Evolutionary conservation across 35 echinoderm and acorn worm genomes (phyloP), one percentile per base, ranked within the genome.

Genomic region (Acanthaster planci): DNA sequence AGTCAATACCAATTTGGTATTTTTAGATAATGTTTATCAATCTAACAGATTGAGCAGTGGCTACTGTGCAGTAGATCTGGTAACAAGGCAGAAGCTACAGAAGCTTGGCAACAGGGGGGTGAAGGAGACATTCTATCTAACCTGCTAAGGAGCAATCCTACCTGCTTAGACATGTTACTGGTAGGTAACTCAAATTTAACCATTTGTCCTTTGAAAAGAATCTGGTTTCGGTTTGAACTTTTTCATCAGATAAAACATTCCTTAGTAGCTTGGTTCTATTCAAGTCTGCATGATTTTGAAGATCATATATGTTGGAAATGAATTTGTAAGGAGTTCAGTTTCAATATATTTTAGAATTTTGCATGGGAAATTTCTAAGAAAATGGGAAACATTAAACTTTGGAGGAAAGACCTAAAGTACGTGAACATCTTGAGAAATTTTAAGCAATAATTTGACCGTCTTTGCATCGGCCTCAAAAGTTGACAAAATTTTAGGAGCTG

Each of bases 31-130:
- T n/a, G n/a, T n/a, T n/a, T n/a, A n/a, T n/a, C 12, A 47, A 47
- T 47, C 4, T 6, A 47, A 17, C 58, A 85, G 83, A 16, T 85
- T 12, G 40, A 76, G 42, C 42, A 83, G 80, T 89, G 87, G 87
- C 35, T 89, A 38, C 21, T 40, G 7, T 15, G 77, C 36, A 52
- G 53, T 3, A 34, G 9, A 57, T 37, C 19, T n/a, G 52, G 32
- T 8, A 15, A 76, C 35, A 64, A 83, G 34, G 21, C 0, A 64
- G 31, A 58, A 0, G 79, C 39, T 2, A 32, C 22, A 0, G 31
- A 37, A 14, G 22, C 37, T 6, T 53, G 60, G 18, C 40, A 76
- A 19, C 2, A 29, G 31, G 35, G 39, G 17, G 44, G 19, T 14
- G 59, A 77, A 39, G 32, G 8, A 26, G 58, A 55, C 30, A 77